Evolutionary conservation across 2,888 invertebrate species (phyloP), one percentile per base, ranked within the genome.

Genomic region (Gandaritis pyraliata): DNA sequence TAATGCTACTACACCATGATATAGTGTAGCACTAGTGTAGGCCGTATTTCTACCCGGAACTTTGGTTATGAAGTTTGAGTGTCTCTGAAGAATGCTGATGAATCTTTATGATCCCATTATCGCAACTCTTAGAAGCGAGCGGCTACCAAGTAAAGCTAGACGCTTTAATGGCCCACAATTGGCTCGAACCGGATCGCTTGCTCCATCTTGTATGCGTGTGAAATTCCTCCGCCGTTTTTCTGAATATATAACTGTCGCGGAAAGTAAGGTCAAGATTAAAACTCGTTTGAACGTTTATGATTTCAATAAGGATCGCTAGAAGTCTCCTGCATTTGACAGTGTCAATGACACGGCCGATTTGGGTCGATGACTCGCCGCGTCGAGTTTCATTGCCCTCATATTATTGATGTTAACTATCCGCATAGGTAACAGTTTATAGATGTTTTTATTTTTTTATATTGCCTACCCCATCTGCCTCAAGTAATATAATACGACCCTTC

Each of bases 401-500:
- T 60, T 64, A 58, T 63, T 54, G 47, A 58, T 61, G 66, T 66
- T 61, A 60, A 70, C 65, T 67, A 64, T 65, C 57, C 65, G 60
- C 54, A 61, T 65, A 71, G 67, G 67, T 68, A 69, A 69, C 66
- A 67, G 64, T 71, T 68, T 66, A 69, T 61, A 53, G 62, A 64
- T 68, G 70, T 69, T 69, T 71, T 72, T 71, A 65, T 68, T 72
- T 71, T 46, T 70, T 72, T 71, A 65, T 72, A 69, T 66, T 66
- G 65, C 70, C 69, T 72, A 71, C 74, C 77, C 75, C 72, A 74
- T 78, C 78, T 76, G 71, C 72, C 59, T 70, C 75, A 68, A 71
- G 75, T 75, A 77, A 77, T 79, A 78, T 76, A 78, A 76, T 69
- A 68, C 76, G 74, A 74, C 75, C 78, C 76, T 72, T 77, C 69